phyloP scores from a whole-genome alignment of 2,797 vertebrate species.

The Spea hammondii region DNA sequence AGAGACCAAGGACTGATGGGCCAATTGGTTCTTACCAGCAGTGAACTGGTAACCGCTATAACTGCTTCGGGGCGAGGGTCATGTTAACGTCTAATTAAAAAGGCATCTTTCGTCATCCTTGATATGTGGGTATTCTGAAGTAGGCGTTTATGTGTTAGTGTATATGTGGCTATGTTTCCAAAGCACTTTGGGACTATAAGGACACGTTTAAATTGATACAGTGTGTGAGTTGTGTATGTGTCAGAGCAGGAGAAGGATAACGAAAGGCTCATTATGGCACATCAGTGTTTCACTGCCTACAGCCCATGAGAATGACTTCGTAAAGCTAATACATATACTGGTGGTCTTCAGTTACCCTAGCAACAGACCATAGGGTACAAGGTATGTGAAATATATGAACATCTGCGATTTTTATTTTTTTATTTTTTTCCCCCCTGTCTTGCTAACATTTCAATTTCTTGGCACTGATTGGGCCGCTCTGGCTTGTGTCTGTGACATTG shows the following conservation, averaged over 20 bases:
- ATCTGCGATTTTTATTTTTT: slow-evolving; percentile 87
- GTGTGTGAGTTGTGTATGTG: slow-evolving; percentile 70
- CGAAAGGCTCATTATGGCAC: slow-evolving; percentile 68
- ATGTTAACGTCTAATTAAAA: too few relatives aligned
- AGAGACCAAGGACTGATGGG: too few relatives aligned
- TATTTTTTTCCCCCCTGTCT: slow-evolving; percentile 68
- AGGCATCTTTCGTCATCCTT: too few relatives aligned
- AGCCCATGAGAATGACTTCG: slow-evolving; percentile 81
- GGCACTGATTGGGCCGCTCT: slow-evolving; percentile 61
- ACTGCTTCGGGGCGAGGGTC: too few relatives aligned
- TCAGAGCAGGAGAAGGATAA: slow-evolving; percentile 70
- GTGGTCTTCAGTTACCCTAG: slow-evolving; percentile 91
- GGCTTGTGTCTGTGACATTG: slow-evolving; percentile 67
- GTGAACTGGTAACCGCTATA: too few relatives aligned
- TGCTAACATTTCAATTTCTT: slow-evolving; percentile 76
- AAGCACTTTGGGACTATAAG: too few relatives aligned
- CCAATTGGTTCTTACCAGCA: too few relatives aligned
- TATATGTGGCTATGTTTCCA: too few relatives aligned
- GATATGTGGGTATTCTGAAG: too few relatives aligned
- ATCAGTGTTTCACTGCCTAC: slow-evolving; percentile 71
- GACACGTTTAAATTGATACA: not conserved
- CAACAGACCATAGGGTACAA: slow-evolving; percentile 85
- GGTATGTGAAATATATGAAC: slow-evolving; percentile 86
- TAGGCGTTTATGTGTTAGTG: too few relatives aligned
- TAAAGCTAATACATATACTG: slow-evolving; percentile 84